phyloP scores from a whole-genome alignment of 2,888 invertebrate genomes.

The Acleris holmiana region DNA sequence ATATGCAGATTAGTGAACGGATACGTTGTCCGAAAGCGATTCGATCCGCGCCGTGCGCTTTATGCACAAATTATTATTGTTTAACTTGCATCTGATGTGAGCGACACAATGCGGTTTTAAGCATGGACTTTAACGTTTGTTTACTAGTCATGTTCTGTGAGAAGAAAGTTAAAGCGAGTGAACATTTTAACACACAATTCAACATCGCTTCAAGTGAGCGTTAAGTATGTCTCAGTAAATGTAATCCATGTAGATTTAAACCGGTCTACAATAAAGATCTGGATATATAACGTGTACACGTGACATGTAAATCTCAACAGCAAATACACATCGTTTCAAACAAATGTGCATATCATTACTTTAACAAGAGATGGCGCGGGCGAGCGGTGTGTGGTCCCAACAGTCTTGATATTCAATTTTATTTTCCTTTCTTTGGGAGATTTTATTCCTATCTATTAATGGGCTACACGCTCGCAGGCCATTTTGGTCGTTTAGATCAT shows the following conservation, averaged over 20 bases:
- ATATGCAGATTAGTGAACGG: slow-evolving; percentile 77
- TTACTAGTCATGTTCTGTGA: too few species aligned
- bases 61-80: slow-evolving; percentile 73
- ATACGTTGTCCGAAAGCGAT: slow-evolving; percentile 67
- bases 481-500: slow-evolving; percentile 70
- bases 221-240: slow-evolving; percentile 16
- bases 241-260: slow-evolving; percentile 19
- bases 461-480: slow-evolving; percentile 68
- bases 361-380: slow-evolving; percentile 65
- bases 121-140: neutral
- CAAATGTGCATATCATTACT: slow-evolving; percentile 83
- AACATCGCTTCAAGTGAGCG: neutral
- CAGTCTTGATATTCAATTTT: slow-evolving; percentile 58
- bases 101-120: slow-evolving; percentile 1
- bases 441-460: slow-evolving; percentile 73
- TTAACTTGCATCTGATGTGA: slow-evolving; percentile 54
- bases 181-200: neutral
- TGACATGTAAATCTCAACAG: slow-evolving; percentile 36
- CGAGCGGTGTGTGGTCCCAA: slow-evolving; percentile 75
- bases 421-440: slow-evolving; percentile 54
- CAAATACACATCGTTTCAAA: slow-evolving; percentile 63
- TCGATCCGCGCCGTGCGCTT: slow-evolving; percentile 61
- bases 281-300: slow-evolving; percentile 16
- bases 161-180: neutral
- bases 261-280: slow-evolving; percentile 28